Percentiles rank a stretch among this genome's conserved stretches.
Conservation (phyloP, 2,113 vertebrate species). For the Cyprinus carpio region DNA sequence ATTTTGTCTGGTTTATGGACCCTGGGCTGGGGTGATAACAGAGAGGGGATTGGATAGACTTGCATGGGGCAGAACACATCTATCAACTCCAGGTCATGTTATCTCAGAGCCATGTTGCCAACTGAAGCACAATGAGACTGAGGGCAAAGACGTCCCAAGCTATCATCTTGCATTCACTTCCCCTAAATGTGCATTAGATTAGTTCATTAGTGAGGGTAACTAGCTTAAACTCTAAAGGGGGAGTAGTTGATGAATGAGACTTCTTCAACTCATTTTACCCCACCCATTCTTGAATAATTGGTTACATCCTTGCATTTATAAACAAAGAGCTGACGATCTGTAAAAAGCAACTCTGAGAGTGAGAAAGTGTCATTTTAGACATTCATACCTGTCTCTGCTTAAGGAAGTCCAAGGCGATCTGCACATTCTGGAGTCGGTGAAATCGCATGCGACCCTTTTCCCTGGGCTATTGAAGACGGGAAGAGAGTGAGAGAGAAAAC, state of each 20-base stretch:
- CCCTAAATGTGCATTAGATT: neutral
- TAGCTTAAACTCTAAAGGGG: neutral
- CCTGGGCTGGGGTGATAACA: neutral
- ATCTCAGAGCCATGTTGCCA: neutral
- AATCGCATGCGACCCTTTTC: conserved; percentile 81
- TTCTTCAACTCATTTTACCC: neutral
- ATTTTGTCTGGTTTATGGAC: conserved; percentile 15
- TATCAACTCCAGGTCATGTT: neutral
- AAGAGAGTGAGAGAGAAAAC: conserved; percentile 8
- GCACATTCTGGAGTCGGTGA: conserved; percentile 78
- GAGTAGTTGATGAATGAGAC: neutral
- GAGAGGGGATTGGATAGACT: neutral
- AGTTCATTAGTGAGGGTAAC: neutral
- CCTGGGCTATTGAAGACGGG: conserved; percentile 69
- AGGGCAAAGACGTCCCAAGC: neutral
- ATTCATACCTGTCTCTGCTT: conserved; percentile 78
- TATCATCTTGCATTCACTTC: neutral
- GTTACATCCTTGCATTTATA: neutral
- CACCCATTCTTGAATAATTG: neutral
- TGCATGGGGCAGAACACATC: neutral
- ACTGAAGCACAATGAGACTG: neutral
- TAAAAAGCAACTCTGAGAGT: neutral
- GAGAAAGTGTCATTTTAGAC: neutral
- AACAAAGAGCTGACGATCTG: neutral
- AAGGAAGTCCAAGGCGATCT: conserved; percentile 79